A percentile compares a stretch with the other conserved stretches of the same genome.
These are phyloP conservation scores for Microchrysa polita DNA, from an alignment of 2,888 invertebrate genomes.

Conservation along the genomic window DNA sequence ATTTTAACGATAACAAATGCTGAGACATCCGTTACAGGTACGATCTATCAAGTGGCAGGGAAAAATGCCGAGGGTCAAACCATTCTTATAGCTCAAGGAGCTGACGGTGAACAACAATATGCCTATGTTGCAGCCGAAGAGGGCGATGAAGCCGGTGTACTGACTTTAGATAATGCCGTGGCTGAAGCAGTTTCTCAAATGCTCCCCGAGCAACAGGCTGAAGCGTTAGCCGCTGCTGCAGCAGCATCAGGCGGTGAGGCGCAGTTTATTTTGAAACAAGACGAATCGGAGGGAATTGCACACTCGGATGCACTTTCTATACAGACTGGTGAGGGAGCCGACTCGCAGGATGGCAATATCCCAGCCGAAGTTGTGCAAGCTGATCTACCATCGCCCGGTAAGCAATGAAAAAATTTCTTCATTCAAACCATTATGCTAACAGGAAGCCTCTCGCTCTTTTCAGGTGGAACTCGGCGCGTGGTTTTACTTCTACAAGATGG, in stretches of 20 bases:
- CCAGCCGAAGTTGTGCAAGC: conserved; percentile 88
- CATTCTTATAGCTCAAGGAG: conserved; percentile 76
- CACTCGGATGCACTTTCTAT: conserved; percentile 49
- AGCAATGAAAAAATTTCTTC: conserved; percentile 53
- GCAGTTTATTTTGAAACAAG: conserved; percentile 60
- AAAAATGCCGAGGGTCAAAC: conserved; percentile 83
- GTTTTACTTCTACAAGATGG: conserved; percentile 86
- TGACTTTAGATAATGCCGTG: conserved; percentile 64
- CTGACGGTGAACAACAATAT: conserved; percentile 79
- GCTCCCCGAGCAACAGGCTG: conserved; percentile 58
- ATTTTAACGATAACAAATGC: too few species aligned
- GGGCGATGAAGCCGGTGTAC: conserved; percentile 67
- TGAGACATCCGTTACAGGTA: conserved; percentile 50
- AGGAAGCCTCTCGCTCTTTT: conserved; percentile 40
- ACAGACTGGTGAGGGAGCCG: conserved; percentile 56
- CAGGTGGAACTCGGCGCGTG: conserved; percentile 84
- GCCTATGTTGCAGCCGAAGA: conserved; percentile 73
- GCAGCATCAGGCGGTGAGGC: conserved; percentile 56
- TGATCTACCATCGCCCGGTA: conserved; percentile 84
- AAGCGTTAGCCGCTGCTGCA: conserved; percentile 56
- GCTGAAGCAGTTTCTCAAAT: conserved; percentile 63
- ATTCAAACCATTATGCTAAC: not conserved
- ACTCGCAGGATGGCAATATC: conserved; percentile 76
- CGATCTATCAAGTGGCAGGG: conserved; percentile 74
- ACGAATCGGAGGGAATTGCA: conserved; percentile 53